Conservation (phyloP, 2,113 vertebrate genomes). For the Odocoileus virginianus region DNA sequence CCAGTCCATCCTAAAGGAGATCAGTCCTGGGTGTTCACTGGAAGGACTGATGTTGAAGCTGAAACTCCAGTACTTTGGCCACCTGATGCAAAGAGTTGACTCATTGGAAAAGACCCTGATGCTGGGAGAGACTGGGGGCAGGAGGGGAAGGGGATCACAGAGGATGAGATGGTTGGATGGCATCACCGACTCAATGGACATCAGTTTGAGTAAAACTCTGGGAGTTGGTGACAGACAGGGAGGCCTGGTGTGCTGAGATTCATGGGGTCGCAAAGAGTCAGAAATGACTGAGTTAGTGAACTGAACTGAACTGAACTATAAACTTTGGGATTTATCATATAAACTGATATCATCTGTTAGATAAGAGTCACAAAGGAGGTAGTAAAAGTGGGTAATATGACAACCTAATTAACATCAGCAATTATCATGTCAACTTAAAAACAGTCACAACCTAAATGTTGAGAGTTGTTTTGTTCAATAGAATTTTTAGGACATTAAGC, state of each 20-base stretch:
- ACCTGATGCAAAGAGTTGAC: neutral
- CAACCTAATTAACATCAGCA: neutral
- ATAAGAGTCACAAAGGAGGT: neutral
- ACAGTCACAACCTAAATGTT: neutral
- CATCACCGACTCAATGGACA: neutral
- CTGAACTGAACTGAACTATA: neutral
- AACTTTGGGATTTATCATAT: neutral
- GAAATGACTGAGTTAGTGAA: neutral
- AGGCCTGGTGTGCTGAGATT: neutral
- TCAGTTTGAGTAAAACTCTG: neutral
- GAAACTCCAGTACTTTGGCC: neutral
- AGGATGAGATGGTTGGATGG: neutral
- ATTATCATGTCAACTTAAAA: neutral
- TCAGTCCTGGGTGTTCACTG: neutral
- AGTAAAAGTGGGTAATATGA: neutral
- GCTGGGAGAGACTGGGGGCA: neutral
- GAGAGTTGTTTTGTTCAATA: neutral
- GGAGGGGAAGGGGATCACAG: rapidly evolving
- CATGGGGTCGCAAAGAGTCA: rapidly evolving
- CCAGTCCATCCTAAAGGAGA: neutral
- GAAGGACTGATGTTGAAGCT: neutral
- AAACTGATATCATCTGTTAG: neutral
- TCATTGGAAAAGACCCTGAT: neutral
- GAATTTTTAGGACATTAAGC: neutral
- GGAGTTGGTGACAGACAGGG: neutral